phyloP scores from a whole-genome alignment of 37 sponge, comb jelly and placozoan genomes.

The Eunapius fragilis region DNA sequence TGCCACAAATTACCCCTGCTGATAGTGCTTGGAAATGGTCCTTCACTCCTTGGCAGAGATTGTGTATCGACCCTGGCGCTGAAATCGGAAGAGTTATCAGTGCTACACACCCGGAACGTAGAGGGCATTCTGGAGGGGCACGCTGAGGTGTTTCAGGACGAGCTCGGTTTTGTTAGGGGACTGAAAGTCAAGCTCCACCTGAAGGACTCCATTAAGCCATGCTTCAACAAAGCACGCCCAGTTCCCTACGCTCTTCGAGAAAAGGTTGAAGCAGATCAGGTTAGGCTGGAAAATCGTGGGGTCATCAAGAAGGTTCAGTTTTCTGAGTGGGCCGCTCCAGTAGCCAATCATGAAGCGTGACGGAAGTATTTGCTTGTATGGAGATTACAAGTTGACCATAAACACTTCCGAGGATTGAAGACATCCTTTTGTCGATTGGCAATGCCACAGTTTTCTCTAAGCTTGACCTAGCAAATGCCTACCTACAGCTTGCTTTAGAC shows the following conservation, averaged over 20 bases:
- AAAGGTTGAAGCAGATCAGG: conserved; percentile 41
- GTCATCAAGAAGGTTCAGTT: conserved; percentile 48
- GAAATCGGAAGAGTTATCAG: no score
- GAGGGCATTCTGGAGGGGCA: conserved; percentile 4
- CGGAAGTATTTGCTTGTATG: conserved; percentile 28
- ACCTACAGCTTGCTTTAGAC: conserved; percentile 6
- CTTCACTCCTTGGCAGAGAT: no score
- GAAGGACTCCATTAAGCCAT: background rate
- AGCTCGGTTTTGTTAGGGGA: conserved; percentile 31
- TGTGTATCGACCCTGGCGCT: no score
- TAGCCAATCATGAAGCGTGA: conserved; percentile 61
- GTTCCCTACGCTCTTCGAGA: conserved; percentile 29
- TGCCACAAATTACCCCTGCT: no score
- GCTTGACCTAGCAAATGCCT: conserved; percentile 28
- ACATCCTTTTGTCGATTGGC: conserved; percentile 22
- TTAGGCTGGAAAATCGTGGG: conserved; percentile 9
- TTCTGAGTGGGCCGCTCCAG: conserved; percentile 66
- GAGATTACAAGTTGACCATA: conserved; percentile 47
- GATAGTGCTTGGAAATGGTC: no score
- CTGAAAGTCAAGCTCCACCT: conserved; percentile 3
- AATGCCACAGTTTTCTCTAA: conserved; percentile 45
- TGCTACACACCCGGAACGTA: no score
- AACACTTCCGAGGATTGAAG: conserved; percentile 53
- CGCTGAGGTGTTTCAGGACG: conserved; percentile 29
- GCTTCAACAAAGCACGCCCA: conserved; percentile 20